Evolutionary conservation across 2,113 vertebrate species (phyloP).

Genomic region (Lepisosteus oculatus): DNA sequence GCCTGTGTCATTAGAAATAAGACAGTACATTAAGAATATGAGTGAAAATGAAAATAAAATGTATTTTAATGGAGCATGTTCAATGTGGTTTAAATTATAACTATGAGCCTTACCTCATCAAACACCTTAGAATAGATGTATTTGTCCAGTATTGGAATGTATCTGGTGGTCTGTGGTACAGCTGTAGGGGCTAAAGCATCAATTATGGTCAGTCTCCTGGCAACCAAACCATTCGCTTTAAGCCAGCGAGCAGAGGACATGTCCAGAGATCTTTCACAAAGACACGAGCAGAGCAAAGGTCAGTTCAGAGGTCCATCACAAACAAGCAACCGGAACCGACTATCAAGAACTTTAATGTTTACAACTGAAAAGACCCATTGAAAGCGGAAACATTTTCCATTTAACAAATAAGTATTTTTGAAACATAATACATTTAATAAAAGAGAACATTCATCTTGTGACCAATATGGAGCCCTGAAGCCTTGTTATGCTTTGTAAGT

Average conservation of each 20-base stretch:
- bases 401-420: no score
- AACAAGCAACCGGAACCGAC: no score
- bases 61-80: background rate
- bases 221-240: constrained; percentile 60
- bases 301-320: background rate
- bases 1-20: background rate
- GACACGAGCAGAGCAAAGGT: background rate
- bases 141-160: constrained; percentile 66
- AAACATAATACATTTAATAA: no score
- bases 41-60: background rate
- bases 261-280: constrained; percentile 51
- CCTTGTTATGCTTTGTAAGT: no score
- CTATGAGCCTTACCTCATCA: constrained; percentile 64
- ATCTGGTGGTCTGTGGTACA: constrained; percentile 53
- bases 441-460: no score
- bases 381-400: no score
- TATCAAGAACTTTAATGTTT: no score
- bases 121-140: constrained; percentile 69
- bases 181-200: constrained; percentile 58
- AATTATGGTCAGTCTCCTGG: constrained; percentile 68
- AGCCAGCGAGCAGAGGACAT: constrained; percentile 64
- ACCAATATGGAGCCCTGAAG: no score
- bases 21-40: background rate
- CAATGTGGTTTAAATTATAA: background rate
- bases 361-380: no score